These are phyloP conservation scores for Rhynchomys soricoides DNA, from an alignment of 2,113 vertebrate species.

Conservation along the genomic window DNA sequence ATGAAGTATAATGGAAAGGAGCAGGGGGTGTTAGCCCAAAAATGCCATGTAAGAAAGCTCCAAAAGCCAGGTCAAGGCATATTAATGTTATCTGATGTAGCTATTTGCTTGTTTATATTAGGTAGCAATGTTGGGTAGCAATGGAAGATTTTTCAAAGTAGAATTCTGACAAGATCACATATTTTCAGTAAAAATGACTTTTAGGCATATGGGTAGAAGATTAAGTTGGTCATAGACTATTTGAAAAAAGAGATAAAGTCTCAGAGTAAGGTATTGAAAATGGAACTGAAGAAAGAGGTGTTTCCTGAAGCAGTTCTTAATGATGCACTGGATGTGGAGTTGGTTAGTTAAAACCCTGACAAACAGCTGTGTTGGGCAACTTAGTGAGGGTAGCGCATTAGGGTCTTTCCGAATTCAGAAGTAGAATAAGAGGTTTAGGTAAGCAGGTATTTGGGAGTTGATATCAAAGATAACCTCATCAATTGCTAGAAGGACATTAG, in stretches of 20 bases:
- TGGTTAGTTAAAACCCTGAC: not conserved
- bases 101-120: not conserved
- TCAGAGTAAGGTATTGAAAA: not conserved
- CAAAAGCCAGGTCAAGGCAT: not conserved
- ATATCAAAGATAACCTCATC: not conserved
- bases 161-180: constrained; percentile 7
- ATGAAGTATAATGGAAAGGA: not conserved
- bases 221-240: not conserved
- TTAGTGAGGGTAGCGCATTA: not conserved
- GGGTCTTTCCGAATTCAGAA: not conserved
- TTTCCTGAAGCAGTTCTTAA: not conserved
- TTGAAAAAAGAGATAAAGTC: not conserved
- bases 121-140: not conserved
- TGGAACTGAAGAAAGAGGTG: not conserved
- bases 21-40: not conserved
- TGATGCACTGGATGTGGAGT: not conserved
- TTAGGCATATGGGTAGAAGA: not conserved
- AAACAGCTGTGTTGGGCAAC: not conserved
- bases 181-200: constrained; percentile 27
- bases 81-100: not conserved
- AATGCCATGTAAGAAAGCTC: not conserved
- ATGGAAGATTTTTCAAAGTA: not conserved
- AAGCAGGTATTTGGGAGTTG: not conserved
- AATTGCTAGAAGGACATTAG: not conserved
- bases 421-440: not conserved